Conservation (phyloP, 1,140 invertebrate genomes). For the Drosophila elegans region DNA sequence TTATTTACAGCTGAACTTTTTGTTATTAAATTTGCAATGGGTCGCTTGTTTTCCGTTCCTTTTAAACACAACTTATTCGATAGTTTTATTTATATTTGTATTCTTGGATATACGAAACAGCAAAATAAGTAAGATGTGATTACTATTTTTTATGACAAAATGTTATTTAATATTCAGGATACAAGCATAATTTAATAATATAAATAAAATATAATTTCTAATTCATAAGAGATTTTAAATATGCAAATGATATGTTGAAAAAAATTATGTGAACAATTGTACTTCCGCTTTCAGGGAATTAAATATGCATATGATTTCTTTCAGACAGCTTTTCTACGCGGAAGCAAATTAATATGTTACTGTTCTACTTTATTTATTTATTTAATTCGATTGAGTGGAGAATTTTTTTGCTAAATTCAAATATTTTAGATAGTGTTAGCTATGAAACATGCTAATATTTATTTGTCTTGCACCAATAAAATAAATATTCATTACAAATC, state of each 20-base stretch:
- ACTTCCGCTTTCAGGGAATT: no score
- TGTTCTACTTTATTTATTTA: no score
- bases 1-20: background rate
- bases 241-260: background rate
- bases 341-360: no score
- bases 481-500: background rate
- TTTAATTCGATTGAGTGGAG: no score
- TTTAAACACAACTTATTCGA: background rate
- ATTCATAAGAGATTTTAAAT: background rate
- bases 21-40: background rate
- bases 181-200: background rate
- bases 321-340: no score
- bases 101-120: background rate
- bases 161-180: no score
- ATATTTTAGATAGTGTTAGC: no score
- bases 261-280: no score
- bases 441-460: background rate
- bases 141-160: background rate
- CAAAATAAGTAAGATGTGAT: background rate
- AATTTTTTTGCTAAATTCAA: no score
- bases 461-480: background rate
- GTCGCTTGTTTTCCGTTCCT: background rate
- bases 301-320: no score
- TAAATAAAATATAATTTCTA: no score
- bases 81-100: conserved; percentile 1